phyloP scores from a whole-genome alignment of 37 sponge, comb jelly and placozoan genomes.

The Aphrocallistes beatrix region DNA sequence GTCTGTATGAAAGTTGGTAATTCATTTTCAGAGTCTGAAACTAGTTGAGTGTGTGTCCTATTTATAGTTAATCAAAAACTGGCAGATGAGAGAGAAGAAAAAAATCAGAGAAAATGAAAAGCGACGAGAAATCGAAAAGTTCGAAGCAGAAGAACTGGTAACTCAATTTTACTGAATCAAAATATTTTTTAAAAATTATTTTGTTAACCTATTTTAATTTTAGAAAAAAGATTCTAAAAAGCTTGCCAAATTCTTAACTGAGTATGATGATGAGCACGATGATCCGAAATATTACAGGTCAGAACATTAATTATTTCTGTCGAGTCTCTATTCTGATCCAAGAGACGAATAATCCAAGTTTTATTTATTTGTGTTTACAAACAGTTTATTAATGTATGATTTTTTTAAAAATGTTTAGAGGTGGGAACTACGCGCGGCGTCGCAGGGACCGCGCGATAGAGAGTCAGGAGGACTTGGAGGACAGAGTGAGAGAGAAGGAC shows the following conservation, averaged over 20 bases:
- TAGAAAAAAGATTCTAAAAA: slow-evolving; percentile 55
- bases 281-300: slow-evolving; percentile 85
- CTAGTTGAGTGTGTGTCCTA: background rate
- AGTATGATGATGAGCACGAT: slow-evolving; percentile 90
- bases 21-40: background rate
- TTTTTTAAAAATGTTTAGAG: slow-evolving; percentile 22
- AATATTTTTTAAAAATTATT: background rate
- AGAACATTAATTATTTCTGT: too few species aligned
- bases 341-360: background rate
- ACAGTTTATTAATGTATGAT: background rate
- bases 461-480: slow-evolving; percentile 75
- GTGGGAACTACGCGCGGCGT: slow-evolving; percentile 51
- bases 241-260: slow-evolving; percentile 59
- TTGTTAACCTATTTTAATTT: background rate
- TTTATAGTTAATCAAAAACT: slow-evolving; percentile 38
- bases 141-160: slow-evolving; percentile 57
- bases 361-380: background rate
- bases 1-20: too few species aligned
- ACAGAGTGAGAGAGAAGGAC: slow-evolving; percentile 58
- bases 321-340: too few species aligned
- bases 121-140: slow-evolving; percentile 47
- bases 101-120: slow-evolving; percentile 55
- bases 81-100: slow-evolving; percentile 74
- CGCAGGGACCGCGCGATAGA: slow-evolving; percentile 69
- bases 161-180: background rate